Conservation (phyloP, 2,888 invertebrate species). For the Gari tellinella region DNA sequence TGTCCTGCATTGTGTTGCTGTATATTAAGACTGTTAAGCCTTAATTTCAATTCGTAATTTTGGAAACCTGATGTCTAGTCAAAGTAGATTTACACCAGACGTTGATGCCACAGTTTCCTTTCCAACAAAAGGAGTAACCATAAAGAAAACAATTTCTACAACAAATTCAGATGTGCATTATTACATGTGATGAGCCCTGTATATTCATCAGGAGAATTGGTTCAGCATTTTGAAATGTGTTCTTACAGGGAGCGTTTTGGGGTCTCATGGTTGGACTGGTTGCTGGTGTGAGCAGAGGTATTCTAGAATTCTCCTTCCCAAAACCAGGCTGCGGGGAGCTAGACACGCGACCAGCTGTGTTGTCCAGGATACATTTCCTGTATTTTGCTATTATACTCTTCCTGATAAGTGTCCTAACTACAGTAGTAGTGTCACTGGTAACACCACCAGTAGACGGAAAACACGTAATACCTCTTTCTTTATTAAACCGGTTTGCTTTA, state of each 20-base stretch:
- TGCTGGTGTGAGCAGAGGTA: constrained; percentile 84
- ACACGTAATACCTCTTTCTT: constrained; percentile 55
- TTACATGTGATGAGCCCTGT: no score
- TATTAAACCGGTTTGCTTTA: no score
- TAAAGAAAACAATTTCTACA: no score
- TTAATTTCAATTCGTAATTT: no score
- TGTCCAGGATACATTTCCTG: constrained; percentile 85
- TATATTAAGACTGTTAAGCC: no score
- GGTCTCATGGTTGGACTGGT: constrained; percentile 84
- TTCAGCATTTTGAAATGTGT: neutral
- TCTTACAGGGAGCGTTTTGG: constrained; percentile 85
- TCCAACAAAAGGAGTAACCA: no score
- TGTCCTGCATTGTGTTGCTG: no score
- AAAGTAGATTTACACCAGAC: no score
- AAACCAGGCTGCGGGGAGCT: constrained; percentile 84
- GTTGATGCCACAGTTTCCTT: no score
- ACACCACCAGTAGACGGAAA: constrained; percentile 61
- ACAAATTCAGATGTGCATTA: no score
- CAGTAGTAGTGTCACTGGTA: constrained; percentile 63
- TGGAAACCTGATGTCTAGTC: no score
- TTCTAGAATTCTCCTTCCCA: constrained; percentile 84
- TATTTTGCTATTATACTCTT: constrained; percentile 85
- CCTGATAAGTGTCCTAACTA: constrained; percentile 80
- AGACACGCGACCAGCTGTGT: constrained; percentile 83
- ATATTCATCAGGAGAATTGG: no score